Base-by-base conservation (phyloP, 2,797 vertebrate genomes). In the Pseudochaenichthys georgianus region DNA sequence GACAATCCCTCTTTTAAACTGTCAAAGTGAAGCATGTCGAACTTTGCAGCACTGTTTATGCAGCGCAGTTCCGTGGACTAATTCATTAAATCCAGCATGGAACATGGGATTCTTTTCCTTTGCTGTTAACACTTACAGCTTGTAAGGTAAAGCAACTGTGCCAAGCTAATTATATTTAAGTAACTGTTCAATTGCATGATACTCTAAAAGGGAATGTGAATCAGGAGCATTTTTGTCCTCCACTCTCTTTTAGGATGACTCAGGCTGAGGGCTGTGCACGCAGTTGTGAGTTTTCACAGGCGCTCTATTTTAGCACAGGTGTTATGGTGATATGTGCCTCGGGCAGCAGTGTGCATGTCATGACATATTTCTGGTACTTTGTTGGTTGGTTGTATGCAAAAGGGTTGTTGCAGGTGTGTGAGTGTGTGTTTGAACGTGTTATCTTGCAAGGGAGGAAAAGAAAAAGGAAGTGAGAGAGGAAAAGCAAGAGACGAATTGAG, bases 341-440 rank as follows among this genome's bases (percentile, higher is more conserved):
- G 11, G 81, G 81, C 64, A 82, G 74, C 73, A 42, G 62, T 9
- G 60, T 87, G 81, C 90, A 82, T 92, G 93, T 92, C 68, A 73
- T 83, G 89, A 93, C 90, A 93, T 88, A 93, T 91, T 89, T 89
- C 79, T 52, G 58, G 77, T 77, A 53, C 84, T 87, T 59, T 69
- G 74, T 77, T 80, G 76, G 80, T 87, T 58, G 50, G 62, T 58
- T 85, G 66, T 70, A 84, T 75, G 87, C 77, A 89, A 81, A 89
- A 78, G 54, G 52, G 73, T 85, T 84, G 83, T 75, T 93, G 89
- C 90, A 94, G 91, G 87, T 94, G 92, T 74, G 83, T 70, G 66
- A 34, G 43, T 62, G 28, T 43, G 57, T 73, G 77, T 85, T 75
- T 78, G 50, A 69, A 70, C 12, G n/a, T 70, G 81, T 83, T 84